Base-by-base conservation (phyloP, 2,888 invertebrate species). In the Drosophila nigritarsus region DNA sequence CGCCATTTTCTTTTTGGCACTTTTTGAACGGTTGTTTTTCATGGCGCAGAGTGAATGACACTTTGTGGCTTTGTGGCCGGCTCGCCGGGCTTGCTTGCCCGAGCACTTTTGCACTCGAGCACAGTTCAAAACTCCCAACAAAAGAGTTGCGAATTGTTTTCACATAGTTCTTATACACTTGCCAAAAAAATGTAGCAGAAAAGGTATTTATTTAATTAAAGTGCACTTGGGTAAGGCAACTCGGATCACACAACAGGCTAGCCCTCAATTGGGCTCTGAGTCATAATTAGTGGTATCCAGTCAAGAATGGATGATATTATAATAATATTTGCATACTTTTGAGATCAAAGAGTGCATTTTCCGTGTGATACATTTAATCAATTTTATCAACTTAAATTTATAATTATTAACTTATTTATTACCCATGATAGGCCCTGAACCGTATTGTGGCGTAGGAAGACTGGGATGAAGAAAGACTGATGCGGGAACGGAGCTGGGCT, bases 31-130 rank as follows among this genome's bases (percentile, higher is more conserved):
- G 54, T 55, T 75, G 61, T 74, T 74, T 78, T 82, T 50, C 59
- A 55, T 66, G 62, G 42, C 62, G 50, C 64, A 63, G 30, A 58
- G 78, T 65, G 70, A 82, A 82, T 74, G 82, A 78, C 78, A 77
- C 70, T 73, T 87, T 79, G 69, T 45, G 36, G 66, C 38, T 38
- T 64, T 55, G 7, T 29, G 29, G 29, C 27, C 13, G 27, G 38
- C 27, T 29, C 15, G 54, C 15, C 24, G 15, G 13, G 38, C 38
- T 45, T 34, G 62, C 32, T 61, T 48, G 49, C 18, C 34, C 15
- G 56, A 56, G 34, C 50, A 60, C 36, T 78, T 60, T 60, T 42
- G 20, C 61, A 54, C 49, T 64, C 24, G 49, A 24, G 34, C 51
- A 42, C 48, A 73, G 61, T 36, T 55, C 32, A 58, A 27, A 64